Evolutionary conservation across 2,888 invertebrate genomes (phyloP), one percentile per base, ranked within the genome.

Genomic region (Hyposoter didymator): DNA sequence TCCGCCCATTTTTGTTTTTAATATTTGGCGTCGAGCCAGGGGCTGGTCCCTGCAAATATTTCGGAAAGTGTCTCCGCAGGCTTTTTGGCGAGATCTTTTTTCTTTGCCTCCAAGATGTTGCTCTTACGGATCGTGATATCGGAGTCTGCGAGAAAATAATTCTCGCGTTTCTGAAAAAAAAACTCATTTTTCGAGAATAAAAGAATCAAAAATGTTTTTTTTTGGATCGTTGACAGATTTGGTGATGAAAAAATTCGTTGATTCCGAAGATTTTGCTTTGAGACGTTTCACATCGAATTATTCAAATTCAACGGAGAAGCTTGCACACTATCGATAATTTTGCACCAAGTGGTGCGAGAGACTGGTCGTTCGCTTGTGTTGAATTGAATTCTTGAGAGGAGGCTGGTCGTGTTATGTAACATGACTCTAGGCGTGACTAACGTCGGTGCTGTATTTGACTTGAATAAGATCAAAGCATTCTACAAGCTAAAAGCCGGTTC

Each of bases 391-490:
- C 73, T 80, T 80, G 22, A 66, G 55, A 55, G 43, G 45, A 17
- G n/a, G 49, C 14, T 28, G 17, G 22, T n/a, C 7, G 14, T 4
- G 32, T 10, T 32, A 49, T 17, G 28, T 12, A 52, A 28, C 22
- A 35, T 49, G 49, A 12, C 45, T 28, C 32, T 7, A 35, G 43
- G 52, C 19, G 55, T 66, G 28, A 55, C 70, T 49, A 69, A 22
- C 10, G 32, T 43, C 72, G 55, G 49, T 72, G 35, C 67, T 39
- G 72, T 22, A 32, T 35, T 22, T 43, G 32, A 76, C 47, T 45
- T 3, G 45, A 47, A 62, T 52, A 67, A 85, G 74, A 85, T 85
- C 83, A 85, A 85, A 85, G 85, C 80, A 59, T 43, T 49, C 72
- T 66, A 52, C 52, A 43, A 17, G 17, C 49, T 64, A 74, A 22